Evolutionary conservation across 1,140 invertebrate species (phyloP).

Genomic region (Andricus grossulariae): DNA sequence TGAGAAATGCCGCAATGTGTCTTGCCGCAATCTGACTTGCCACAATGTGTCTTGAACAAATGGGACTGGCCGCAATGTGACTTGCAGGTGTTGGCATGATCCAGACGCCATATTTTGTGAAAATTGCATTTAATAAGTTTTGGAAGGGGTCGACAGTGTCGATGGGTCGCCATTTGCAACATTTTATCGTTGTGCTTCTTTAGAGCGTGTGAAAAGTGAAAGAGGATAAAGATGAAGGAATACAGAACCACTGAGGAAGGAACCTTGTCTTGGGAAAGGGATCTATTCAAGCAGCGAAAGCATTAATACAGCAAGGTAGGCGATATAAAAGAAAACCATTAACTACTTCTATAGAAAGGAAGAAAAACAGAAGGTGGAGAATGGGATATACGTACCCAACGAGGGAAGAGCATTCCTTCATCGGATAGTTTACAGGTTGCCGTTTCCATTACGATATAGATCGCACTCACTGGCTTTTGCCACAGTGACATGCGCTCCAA

Average conservation of each 20-base stretch:
- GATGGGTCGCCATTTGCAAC: background rate
- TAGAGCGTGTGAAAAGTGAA: constrained; percentile 31
- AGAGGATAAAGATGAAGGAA: constrained; percentile 2
- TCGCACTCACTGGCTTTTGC: constrained; percentile 57
- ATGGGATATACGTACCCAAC: constrained; percentile 54
- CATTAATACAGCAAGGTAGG: constrained; percentile 60
- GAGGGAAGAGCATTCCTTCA: constrained; percentile 49
- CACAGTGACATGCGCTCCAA: constrained; percentile 43
- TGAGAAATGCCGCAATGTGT: too few relatives aligned
- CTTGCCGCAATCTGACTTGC: too few relatives aligned
- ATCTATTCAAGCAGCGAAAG: constrained; percentile 61
- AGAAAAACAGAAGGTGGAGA: constrained; percentile 68
- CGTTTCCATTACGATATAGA: constrained; percentile 70
- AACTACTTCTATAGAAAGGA: constrained; percentile 68
- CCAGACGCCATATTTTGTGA: background rate
- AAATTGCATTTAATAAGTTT: background rate
- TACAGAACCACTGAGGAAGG: constrained; percentile 37
- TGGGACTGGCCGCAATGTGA: too few relatives aligned
- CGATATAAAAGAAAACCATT: constrained; percentile 72
- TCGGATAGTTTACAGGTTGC: constrained; percentile 54
- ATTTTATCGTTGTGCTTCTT: background rate
- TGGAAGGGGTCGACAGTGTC: background rate
- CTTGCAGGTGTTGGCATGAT: too few relatives aligned
- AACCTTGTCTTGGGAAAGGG: constrained; percentile 43
- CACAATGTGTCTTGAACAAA: too few relatives aligned